Evolutionary conservation across 2,797 vertebrate genomes (phyloP), one percentile per base, ranked within the genome.

Genomic region (Aplochiton taeniatus): DNA sequence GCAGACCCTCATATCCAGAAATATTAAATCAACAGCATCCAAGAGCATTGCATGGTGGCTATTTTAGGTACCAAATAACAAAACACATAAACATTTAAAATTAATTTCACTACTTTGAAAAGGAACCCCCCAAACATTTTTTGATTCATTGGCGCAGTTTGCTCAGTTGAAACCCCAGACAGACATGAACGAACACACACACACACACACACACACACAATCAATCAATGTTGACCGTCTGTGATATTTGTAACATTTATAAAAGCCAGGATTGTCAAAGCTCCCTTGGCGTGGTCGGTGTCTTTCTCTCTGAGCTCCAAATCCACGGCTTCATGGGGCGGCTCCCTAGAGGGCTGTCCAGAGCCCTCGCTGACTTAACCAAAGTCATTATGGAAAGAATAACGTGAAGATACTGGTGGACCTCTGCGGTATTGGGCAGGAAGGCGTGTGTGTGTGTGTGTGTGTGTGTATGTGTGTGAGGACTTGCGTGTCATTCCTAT

Each of bases 251-350:
- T 9, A 31, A 31, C 31, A 31, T 75, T 79, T 82, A 56, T 66
- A 71, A 82, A 85, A 82, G 61, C 63, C 67, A 76, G 83, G 85
- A 88, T 88, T 87, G 85, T 87, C 83, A 77, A 81, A 86, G 78
- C 79, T 79, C 81, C 76, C 74, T 77, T 70, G 59, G 68, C 64
- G 67, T 54, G 62, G 20, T 50, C 31, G 63, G 53, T 44, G 58
- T 69, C 64, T 73, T 73, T 63, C 67, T 78, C 76, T 85, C 72
- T 49, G 6, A 65, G 56, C 75, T 74, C 73, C 75, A 67, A 69
- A 69, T 73, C 74, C 75, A 75, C 63, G n/a, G 76, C 72, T 65
- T 70, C 79, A 80, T n/a, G 78, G 72, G 31, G 31, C 31, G 6
- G 31, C 79, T 76, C 75, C 72, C 69, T 72, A 75, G 80, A 73